These are phyloP conservation scores for Athetis lepigone DNA, from an alignment of 2,888 invertebrate genomes.

Conservation along the genomic window DNA sequence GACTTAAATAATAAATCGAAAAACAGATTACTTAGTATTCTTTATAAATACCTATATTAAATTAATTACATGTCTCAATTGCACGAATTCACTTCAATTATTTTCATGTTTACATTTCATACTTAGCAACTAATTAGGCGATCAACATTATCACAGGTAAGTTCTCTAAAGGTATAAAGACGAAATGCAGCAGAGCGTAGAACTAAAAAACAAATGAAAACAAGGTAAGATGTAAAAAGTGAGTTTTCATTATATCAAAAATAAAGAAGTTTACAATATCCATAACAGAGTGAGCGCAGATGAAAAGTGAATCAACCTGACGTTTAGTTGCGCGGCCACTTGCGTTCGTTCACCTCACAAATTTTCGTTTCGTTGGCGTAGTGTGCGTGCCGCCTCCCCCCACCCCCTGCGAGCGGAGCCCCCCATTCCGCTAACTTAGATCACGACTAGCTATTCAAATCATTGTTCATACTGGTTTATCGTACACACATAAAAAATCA, in stretches of 20 bases:
- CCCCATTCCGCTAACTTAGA: constrained; percentile 83
- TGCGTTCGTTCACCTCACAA: constrained; percentile 89
- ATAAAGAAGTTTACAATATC: constrained; percentile 75
- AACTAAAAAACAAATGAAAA: constrained; percentile 52
- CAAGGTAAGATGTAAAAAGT: constrained; percentile 68
- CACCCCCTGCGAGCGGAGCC: constrained; percentile 60
- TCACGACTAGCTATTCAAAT: constrained; percentile 77
- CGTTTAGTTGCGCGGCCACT: constrained; percentile 87
- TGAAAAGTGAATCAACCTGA: constrained; percentile 91
- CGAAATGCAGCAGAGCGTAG: constrained; percentile 31
- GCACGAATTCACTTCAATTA: no score
- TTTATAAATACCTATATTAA: no score
- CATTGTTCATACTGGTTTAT: constrained; percentile 66
- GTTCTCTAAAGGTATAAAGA: neutral
- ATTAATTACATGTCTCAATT: no score
- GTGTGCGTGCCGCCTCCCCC: constrained; percentile 76
- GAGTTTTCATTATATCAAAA: constrained; percentile 78
- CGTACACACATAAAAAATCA: constrained; percentile 67
- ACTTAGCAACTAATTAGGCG: neutral
- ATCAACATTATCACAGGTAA: neutral
- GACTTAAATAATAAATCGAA: no score
- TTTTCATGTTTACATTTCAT: neutral
- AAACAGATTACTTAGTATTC: no score
- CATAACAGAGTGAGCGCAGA: constrained; percentile 84
- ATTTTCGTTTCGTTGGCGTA: constrained; percentile 89